Evolutionary conservation across 2,113 vertebrate species (phyloP).

Genomic region (Gopherus evgoodei): DNA sequence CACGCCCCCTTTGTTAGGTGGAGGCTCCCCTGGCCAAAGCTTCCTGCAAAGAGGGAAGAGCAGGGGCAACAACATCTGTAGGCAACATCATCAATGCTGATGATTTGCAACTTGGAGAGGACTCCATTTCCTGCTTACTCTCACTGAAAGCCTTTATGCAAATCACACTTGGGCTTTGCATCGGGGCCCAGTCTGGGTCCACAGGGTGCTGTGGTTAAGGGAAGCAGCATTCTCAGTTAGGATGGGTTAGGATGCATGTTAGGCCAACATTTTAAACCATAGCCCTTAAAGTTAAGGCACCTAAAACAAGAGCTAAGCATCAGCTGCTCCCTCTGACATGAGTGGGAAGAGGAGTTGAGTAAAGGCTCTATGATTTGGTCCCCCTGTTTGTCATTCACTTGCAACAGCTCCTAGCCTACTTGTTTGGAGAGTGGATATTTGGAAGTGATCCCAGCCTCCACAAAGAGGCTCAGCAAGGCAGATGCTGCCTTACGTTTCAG

Average conservation of each 20-base stretch:
- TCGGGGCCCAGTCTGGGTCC: fast-evolving
- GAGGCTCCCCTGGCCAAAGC: background rate
- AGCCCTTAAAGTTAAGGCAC: fast-evolving
- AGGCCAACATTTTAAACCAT: background rate
- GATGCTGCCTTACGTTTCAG: background rate
- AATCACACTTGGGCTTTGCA: fast-evolving
- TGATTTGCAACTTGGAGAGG: background rate
- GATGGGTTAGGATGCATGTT: slow-evolving; percentile 8
- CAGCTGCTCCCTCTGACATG: background rate
- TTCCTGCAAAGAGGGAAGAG: background rate
- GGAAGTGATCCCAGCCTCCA: background rate
- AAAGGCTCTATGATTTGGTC: background rate
- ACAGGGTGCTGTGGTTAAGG: fast-evolving
- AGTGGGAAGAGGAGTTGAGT: slow-evolving; percentile 19
- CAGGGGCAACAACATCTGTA: background rate
- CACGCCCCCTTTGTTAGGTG: fast-evolving
- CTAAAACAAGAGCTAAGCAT: background rate
- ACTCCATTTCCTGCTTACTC: background rate
- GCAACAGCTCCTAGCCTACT: background rate
- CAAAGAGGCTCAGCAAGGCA: fast-evolving
- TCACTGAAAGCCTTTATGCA: background rate
- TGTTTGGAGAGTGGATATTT: background rate
- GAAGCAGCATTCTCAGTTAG: background rate
- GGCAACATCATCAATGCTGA: background rate
- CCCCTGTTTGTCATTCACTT: background rate